These are phyloP conservation scores for Nebria brevicollis DNA, from an alignment of 2,888 invertebrate genomes.

Conservation along the genomic window DNA sequence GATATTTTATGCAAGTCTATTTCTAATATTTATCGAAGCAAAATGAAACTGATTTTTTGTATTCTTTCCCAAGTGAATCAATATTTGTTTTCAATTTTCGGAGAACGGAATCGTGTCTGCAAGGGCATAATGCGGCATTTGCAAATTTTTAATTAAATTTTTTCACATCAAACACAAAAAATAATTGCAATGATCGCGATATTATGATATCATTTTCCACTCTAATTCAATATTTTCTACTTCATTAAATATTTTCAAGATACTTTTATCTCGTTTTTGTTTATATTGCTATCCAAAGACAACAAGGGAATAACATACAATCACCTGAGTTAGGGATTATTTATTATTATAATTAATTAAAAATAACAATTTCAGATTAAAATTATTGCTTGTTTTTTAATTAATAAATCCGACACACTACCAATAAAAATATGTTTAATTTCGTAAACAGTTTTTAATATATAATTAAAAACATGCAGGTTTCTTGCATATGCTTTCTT, in stretches of 20 bases:
- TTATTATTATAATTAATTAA: too few species aligned
- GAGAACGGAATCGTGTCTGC: constrained; percentile 31
- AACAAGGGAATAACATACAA: not conserved
- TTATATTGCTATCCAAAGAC: not conserved
- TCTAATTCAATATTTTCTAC: not conserved
- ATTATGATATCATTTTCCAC: not conserved
- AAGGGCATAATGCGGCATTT: constrained; percentile 40
- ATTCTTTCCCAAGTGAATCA: constrained; percentile 37
- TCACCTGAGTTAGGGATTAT: not conserved
- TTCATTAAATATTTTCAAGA: not conserved
- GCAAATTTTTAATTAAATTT: constrained; percentile 45
- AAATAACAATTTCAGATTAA: too few species aligned
- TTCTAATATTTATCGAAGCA: not conserved
- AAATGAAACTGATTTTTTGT: not conserved
- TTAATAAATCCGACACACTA: too few species aligned
- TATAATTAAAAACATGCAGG: not conserved
- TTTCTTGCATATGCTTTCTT: not conserved
- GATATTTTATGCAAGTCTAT: not conserved
- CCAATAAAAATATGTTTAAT: too few species aligned
- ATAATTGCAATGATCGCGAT: not conserved
- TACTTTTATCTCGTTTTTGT: not conserved
- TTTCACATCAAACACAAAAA: constrained; percentile 24
- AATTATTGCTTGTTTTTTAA: too few species aligned
- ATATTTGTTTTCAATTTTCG: constrained; percentile 44
- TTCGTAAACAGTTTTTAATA: too few species aligned